Evolutionary conservation across 2,797 vertebrate genomes (phyloP).

Genomic region (Amniataba percoides): DNA sequence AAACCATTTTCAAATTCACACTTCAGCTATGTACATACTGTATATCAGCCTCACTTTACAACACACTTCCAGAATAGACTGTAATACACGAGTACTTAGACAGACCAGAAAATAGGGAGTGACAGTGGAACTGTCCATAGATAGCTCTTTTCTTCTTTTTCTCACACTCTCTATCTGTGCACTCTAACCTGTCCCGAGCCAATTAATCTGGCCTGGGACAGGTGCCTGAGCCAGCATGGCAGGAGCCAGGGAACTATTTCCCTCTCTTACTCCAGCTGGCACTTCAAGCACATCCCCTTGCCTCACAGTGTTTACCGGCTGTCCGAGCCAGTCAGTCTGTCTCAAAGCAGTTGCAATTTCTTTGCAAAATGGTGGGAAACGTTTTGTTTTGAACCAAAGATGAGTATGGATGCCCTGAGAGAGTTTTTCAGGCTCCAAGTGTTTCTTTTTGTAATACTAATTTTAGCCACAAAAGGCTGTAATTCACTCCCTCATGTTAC

Average conservation of each 20-base stretch:
- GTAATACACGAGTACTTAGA: conserved; percentile 16
- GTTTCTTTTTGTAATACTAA: too few species aligned
- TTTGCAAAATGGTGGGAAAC: conserved; percentile 23
- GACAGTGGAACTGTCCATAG: neutral
- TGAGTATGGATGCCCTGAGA: too few species aligned
- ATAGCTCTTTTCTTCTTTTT: conserved; percentile 17
- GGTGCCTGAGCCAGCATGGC: conserved; percentile 49
- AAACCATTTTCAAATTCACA: conserved; percentile 43
- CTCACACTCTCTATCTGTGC: conserved; percentile 23
- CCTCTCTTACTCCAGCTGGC: conserved; percentile 62
- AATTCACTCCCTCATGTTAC: too few species aligned
- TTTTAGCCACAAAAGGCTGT: too few species aligned
- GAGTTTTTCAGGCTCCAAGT: too few species aligned
- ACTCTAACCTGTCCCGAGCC: conserved; percentile 61
- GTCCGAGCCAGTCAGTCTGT: conserved; percentile 40
- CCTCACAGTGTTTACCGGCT: conserved; percentile 35
- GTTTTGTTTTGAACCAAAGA: conserved; percentile 7
- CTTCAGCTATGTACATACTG: conserved; percentile 25
- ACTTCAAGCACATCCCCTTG: conserved; percentile 48
- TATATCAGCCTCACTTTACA: conserved; percentile 23
- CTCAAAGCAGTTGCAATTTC: conserved; percentile 28
- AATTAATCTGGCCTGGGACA: conserved; percentile 65
- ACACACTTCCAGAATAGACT: conserved; percentile 13
- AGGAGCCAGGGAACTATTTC: conserved; percentile 47
- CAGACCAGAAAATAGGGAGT: conserved; percentile 25